These are phyloP conservation scores for Taeniopygia guttata DNA, from an alignment of 2,797 vertebrate species.

Conservation along the genomic window DNA sequence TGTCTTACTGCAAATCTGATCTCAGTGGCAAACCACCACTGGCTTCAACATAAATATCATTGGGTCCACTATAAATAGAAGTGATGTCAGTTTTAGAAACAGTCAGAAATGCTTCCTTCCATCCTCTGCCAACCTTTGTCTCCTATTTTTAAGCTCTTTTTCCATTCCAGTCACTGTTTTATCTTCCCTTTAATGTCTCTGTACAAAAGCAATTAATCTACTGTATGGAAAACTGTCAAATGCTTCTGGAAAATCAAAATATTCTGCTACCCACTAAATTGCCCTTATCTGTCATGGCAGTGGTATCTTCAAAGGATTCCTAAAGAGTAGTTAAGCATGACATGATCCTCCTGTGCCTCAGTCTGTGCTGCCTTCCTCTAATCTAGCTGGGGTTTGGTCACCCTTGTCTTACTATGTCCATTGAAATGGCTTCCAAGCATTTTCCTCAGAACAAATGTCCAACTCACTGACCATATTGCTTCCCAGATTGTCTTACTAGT, in stretches of 20 bases:
- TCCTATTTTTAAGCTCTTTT: conserved; percentile 49
- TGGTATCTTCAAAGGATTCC: conserved; percentile 69
- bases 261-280: conserved; percentile 64
- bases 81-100: conserved; percentile 3
- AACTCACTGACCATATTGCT: neutral
- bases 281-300: conserved; percentile 58
- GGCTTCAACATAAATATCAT: neutral
- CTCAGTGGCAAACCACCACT: neutral
- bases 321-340: conserved; percentile 51
- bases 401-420: neutral
- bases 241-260: conserved; percentile 62
- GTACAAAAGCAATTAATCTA: conserved; percentile 57
- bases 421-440: conserved; percentile 18
- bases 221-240: conserved; percentile 38
- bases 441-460: conserved; percentile 19
- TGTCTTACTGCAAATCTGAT: neutral
- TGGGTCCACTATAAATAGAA: conserved; percentile 23
- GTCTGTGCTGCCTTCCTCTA: conserved; percentile 13
- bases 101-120: conserved; percentile 34
- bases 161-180: conserved; percentile 28
- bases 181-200: conserved; percentile 49
- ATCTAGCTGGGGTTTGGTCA: neutral
- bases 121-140: conserved; percentile 21
- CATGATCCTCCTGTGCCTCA: conserved; percentile 33
- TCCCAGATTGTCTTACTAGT: neutral